These are phyloP conservation scores for Plectrocnemia conspersa DNA, from an alignment of 1,140 invertebrate genomes.

Conservation along the genomic window DNA sequence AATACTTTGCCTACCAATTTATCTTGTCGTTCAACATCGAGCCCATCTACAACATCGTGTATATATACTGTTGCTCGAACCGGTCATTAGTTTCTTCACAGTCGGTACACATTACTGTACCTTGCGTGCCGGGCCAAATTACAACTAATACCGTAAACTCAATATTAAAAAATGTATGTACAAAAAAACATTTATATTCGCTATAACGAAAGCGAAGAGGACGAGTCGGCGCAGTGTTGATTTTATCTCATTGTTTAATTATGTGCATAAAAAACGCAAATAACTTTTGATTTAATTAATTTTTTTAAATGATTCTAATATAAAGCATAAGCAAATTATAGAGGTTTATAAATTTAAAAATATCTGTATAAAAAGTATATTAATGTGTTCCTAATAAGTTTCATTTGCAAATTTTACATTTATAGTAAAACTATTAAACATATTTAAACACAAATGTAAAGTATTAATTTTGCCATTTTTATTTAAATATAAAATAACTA, in stretches of 20 bases:
- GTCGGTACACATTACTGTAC: not conserved
- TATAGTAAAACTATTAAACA: too few species aligned
- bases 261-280: not conserved
- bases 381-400: too few species aligned
- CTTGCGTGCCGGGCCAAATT: conserved; percentile 9
- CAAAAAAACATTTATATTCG: conserved; percentile 1
- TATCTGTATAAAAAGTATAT: too few species aligned
- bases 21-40: too few species aligned
- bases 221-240: conserved; percentile 16
- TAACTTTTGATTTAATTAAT: not conserved
- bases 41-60: too few species aligned
- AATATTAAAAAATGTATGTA: not conserved
- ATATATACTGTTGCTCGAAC: too few species aligned
- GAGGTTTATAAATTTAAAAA: not conserved
- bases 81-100: conserved; percentile 7
- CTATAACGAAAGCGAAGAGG: not conserved
- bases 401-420: too few species aligned
- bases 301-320: not conserved
- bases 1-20: too few species aligned
- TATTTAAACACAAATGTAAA: too few species aligned
- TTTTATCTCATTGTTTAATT: not conserved
- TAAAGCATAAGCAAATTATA: not conserved
- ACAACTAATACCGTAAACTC: conserved; percentile 22
- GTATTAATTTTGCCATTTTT: too few species aligned
- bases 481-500: too few species aligned